Evolutionary conservation across 2,113 vertebrate genomes (phyloP).

Genomic region (Aegypius monachus): DNA sequence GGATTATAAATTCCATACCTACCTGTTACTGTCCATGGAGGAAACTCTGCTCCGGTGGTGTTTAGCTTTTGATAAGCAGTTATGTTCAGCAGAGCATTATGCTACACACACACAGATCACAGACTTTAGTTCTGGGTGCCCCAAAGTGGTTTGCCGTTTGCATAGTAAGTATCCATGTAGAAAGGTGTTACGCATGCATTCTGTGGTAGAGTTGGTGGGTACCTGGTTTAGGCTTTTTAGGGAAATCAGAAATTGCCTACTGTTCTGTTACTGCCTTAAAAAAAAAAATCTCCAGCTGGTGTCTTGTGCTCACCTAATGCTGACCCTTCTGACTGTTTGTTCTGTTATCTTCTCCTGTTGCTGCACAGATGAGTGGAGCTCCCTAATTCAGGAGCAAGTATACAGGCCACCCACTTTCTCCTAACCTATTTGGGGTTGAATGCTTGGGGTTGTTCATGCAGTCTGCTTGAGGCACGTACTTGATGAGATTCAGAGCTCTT

Average conservation of each 20-base stretch:
- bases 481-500: not conserved
- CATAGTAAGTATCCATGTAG: not conserved
- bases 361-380: not conserved
- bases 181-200: not conserved
- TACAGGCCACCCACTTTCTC: not conserved
- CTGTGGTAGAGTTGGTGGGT: not conserved
- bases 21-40: not conserved
- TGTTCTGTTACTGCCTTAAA: not conserved
- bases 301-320: not conserved
- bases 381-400: not conserved
- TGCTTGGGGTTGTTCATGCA: not conserved
- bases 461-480: not conserved
- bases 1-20: not conserved
- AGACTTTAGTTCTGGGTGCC: not conserved
- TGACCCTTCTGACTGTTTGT: not conserved
- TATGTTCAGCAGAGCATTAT: not conserved
- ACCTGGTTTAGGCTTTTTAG: not conserved
- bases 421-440: not conserved
- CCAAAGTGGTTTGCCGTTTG: not conserved
- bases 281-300: not conserved
- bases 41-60: not conserved
- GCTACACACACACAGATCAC: not conserved
- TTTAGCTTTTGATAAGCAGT: not conserved
- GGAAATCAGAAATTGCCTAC: not conserved
- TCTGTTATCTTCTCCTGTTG: not conserved